Conservation (phyloP, 2,797 vertebrate genomes). For the Lateolabrax maculatus region DNA sequence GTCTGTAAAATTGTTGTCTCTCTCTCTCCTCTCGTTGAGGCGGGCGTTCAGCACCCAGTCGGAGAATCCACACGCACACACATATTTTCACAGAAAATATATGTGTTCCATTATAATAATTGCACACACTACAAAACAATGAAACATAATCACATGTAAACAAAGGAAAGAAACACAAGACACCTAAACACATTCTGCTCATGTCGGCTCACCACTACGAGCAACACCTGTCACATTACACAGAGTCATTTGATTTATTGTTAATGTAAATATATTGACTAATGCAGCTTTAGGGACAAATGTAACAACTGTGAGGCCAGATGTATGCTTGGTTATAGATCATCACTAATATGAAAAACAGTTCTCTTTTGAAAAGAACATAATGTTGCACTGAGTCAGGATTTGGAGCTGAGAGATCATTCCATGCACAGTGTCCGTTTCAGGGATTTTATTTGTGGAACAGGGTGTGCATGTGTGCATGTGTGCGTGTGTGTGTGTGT, state of each 20-base stretch:
- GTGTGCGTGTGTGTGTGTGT: conserved; percentile 12
- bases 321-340: background rate
- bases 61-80: no score
- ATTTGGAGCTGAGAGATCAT: conserved; percentile 41
- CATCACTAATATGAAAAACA: conserved; percentile 6
- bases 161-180: no score
- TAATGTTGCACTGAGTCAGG: conserved; percentile 11
- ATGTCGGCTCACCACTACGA: background rate
- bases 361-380: background rate
- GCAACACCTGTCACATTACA: background rate
- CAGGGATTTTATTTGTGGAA: conserved; percentile 20
- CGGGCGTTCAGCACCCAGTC: no score
- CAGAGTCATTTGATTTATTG: background rate
- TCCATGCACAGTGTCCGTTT: conserved; percentile 5
- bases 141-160: no score
- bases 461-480: background rate
- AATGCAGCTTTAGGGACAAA: background rate
- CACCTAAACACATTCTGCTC: no score
- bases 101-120: no score
- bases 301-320: background rate
- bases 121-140: no score
- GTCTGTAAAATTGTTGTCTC: no score
- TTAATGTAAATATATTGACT: background rate
- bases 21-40: no score
- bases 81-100: no score